Percentiles rank a stretch among this genome's conserved stretches.
Evolutionary conservation across 2,113 vertebrate genomes (phyloP).

Genomic region (Clarias macrocephalus): DNA sequence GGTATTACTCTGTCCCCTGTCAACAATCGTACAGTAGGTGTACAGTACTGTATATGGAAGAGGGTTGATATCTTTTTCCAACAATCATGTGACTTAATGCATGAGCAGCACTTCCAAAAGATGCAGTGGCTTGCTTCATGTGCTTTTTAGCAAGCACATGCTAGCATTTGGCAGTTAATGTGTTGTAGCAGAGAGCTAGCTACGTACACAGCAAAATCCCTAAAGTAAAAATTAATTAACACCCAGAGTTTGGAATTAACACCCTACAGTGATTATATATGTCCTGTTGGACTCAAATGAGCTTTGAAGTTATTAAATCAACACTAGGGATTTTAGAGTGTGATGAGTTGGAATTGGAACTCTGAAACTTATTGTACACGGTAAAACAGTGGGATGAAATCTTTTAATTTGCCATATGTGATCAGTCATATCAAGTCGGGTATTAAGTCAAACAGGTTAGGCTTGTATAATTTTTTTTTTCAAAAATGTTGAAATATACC

Average conservation of each 20-base stretch:
- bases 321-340: no score
- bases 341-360: not conserved
- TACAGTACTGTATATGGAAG: not conserved
- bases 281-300: no score
- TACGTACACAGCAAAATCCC: not conserved
- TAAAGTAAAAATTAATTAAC: no score
- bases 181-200: not conserved
- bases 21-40: not conserved
- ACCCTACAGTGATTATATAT: no score
- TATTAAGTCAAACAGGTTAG: no score
- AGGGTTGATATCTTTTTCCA: not conserved
- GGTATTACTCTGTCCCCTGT: not conserved
- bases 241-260: no score
- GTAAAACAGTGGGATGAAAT: not conserved
- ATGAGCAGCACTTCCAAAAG: not conserved
- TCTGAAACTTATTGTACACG: no score
- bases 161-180: not conserved
- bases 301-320: no score
- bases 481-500: no score
- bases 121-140: not conserved
- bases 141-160: not conserved
- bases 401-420: not conserved
- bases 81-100: not conserved
- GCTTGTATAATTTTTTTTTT: no score
- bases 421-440: no score